A percentile compares a stretch with the other conserved stretches of the same genome.
These are phyloP conservation scores for Brenthis ino DNA, from an alignment of 2,888 invertebrate species.

Conservation along the genomic window DNA sequence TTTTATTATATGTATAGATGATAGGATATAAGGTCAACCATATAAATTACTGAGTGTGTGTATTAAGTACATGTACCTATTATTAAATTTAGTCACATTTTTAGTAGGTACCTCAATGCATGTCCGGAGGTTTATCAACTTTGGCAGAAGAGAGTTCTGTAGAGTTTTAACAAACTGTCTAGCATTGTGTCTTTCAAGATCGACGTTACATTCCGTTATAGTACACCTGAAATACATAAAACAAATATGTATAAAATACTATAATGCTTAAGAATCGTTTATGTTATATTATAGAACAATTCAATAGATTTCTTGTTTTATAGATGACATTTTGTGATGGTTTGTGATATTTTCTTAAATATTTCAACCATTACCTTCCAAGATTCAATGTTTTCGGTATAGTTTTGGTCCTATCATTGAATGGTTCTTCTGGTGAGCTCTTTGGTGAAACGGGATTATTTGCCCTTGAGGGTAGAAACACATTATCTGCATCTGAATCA, in stretches of 20 bases:
- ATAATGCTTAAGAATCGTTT: no score
- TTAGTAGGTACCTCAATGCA: slow-evolving; percentile 86
- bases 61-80: no score
- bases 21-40: no score
- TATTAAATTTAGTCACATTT: no score
- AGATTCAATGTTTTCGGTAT: slow-evolving; percentile 76
- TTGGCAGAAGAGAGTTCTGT: slow-evolving; percentile 88
- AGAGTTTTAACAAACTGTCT: slow-evolving; percentile 91
- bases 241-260: no score
- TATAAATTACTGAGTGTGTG: no score
- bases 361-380: slow-evolving; percentile 57
- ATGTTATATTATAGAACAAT: background rate
- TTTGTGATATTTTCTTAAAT: background rate
- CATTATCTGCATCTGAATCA: slow-evolving; percentile 78
- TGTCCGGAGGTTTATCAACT: slow-evolving; percentile 87
- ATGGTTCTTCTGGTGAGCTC: slow-evolving; percentile 50
- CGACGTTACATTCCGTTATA: slow-evolving; percentile 86
- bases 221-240: slow-evolving; percentile 61
- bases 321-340: background rate
- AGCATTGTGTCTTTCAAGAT: slow-evolving; percentile 93
- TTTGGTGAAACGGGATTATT: slow-evolving; percentile 57
- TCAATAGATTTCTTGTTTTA: background rate
- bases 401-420: slow-evolving; percentile 58
- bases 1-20: no score
- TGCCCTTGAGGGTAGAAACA: slow-evolving; percentile 73